phyloP scores from a whole-genome alignment of 2,113 vertebrate species.

The Lutjanus erythropterus region DNA sequence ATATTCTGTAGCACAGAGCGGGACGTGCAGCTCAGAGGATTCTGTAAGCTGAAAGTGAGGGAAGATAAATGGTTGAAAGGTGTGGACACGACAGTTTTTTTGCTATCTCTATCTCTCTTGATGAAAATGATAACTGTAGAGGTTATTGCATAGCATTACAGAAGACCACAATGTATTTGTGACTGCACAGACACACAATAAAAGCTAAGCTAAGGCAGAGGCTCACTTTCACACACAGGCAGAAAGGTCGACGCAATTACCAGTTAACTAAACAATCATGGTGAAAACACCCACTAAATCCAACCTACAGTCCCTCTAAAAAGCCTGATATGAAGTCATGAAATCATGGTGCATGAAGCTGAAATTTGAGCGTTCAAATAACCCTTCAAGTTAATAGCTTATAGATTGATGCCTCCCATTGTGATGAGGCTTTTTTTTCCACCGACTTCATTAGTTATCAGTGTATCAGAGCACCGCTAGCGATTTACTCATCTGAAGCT shows the following conservation, averaged over 20 bases:
- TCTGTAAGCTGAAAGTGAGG: conserved; percentile 49
- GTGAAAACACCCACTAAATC: conserved; percentile 6
- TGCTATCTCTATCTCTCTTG: conserved; percentile 9
- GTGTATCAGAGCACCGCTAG: neutral
- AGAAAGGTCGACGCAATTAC: neutral
- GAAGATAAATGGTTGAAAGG: conserved; percentile 41
- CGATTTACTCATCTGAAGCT: conserved; percentile 24
- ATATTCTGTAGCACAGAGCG: conserved; percentile 5
- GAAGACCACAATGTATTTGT: neutral
- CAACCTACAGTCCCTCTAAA: conserved; percentile 3
- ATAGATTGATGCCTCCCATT: conserved; percentile 51
- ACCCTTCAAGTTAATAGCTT: conserved; percentile 45
- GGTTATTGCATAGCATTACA: conserved; percentile 1
- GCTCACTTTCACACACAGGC: neutral
- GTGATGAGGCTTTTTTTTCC: neutral
- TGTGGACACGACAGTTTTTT: neutral
- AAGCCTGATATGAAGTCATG: conserved; percentile 31
- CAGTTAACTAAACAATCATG: conserved; percentile 1
- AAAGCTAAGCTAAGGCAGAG: neutral
- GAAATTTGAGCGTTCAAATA: conserved; percentile 26
- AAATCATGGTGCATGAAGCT: conserved; percentile 16
- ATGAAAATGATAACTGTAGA: neutral
- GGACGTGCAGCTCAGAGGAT: neutral
- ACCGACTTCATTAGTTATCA: conserved; percentile 1
- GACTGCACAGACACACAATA: neutral